These are phyloP conservation scores for Dinothrombium tinctorium DNA, from an alignment of 1,140 invertebrate genomes.

Conservation along the genomic window DNA sequence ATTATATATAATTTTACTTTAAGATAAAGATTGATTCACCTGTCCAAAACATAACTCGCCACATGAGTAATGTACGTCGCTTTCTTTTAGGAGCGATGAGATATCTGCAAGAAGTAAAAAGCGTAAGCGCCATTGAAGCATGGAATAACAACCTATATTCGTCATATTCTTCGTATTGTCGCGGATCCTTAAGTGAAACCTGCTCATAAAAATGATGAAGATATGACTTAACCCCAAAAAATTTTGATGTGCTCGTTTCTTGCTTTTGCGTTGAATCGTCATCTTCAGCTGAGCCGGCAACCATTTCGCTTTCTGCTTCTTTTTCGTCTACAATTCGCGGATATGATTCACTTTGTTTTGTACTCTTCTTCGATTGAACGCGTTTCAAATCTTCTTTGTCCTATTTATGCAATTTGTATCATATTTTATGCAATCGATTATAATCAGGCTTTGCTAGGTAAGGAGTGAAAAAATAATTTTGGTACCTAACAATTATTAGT, in stretches of 20 bases:
- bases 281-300: too few relatives aligned
- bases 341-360: too few relatives aligned
- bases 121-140: too few relatives aligned
- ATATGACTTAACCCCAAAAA: constrained; percentile 15
- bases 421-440: too few relatives aligned
- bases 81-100: constrained; percentile 4
- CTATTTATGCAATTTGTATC: too few relatives aligned
- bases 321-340: too few relatives aligned
- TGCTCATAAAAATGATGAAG: constrained; percentile 15
- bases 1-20: not conserved
- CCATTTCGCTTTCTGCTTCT: too few relatives aligned
- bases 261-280: not conserved
- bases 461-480: too few relatives aligned
- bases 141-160: constrained; percentile 6
- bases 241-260: constrained; percentile 3
- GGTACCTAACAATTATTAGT: too few relatives aligned
- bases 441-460: too few relatives aligned
- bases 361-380: too few relatives aligned
- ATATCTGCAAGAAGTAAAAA: constrained; percentile 1
- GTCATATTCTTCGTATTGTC: constrained; percentile 11
- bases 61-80: not conserved
- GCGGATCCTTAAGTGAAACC: constrained; percentile 9
- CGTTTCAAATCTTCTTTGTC: too few relatives aligned
- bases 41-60: constrained; percentile 6
- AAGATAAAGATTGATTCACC: constrained; percentile 1